Conservation (phyloP, 2,113 vertebrate genomes). For the Neotragus pygmaeus region DNA sequence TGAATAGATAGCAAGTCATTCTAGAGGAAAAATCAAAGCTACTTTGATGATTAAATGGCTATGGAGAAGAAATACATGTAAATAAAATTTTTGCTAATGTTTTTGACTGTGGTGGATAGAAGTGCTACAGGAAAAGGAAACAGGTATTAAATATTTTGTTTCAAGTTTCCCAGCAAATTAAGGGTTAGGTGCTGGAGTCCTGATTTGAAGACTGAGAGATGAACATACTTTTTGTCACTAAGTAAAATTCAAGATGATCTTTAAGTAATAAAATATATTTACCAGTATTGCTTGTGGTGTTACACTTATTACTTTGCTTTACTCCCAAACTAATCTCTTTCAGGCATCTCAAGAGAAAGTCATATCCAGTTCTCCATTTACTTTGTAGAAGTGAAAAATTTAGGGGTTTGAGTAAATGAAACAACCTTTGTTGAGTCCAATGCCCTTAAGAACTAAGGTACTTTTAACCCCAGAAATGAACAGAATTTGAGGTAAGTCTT, state of each 20-base stretch:
- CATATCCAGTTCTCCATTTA: not conserved
- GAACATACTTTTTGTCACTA: not conserved
- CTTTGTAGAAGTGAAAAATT: not conserved
- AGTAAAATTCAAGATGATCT: not conserved
- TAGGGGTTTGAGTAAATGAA: not conserved
- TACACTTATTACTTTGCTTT: not conserved
- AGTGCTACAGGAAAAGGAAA: not conserved
- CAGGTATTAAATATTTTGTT: not conserved
- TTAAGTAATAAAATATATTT: not conserved
- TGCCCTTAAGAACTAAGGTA: not conserved
- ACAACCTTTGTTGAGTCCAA: not conserved
- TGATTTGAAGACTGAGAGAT: not conserved
- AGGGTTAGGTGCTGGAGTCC: not conserved
- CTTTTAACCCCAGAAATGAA: not conserved
- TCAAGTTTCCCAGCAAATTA: not conserved
- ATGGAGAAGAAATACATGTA: not conserved
- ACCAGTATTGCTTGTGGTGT: not conserved
- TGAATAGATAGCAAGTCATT: not conserved
- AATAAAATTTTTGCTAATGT: not conserved
- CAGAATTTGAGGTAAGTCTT: not conserved
- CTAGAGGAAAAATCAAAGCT: not conserved
- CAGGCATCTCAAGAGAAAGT: not conserved
- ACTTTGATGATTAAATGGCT: not conserved
- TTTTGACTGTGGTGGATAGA: not conserved
- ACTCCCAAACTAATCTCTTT: not conserved